These are phyloP conservation scores for Aphyosemion australe DNA, from an alignment of 2,113 vertebrate genomes.

Conservation along the genomic window DNA sequence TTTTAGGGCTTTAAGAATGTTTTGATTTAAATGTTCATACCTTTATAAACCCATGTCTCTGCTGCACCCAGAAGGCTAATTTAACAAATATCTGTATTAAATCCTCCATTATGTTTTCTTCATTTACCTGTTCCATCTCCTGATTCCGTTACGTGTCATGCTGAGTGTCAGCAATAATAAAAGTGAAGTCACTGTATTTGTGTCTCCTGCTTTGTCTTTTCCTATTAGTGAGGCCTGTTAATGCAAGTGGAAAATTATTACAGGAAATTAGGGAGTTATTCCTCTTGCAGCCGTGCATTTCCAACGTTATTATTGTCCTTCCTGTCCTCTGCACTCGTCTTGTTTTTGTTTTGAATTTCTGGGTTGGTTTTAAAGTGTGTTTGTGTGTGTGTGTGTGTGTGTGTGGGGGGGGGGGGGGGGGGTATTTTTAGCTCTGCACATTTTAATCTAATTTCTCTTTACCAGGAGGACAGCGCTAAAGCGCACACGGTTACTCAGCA, in stretches of 20 bases:
- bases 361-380: constrained; percentile 38
- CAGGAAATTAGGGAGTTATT: constrained; percentile 10
- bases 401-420: background rate
- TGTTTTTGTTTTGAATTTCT: constrained; percentile 44
- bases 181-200: background rate
- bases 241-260: constrained; percentile 5
- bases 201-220: background rate
- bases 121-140: no score
- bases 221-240: no score
- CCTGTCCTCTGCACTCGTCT: constrained; percentile 8
- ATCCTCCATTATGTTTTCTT: no score
- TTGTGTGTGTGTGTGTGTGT: no score
- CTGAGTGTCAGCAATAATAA: no score
- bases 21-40: no score
- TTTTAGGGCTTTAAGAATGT: no score
- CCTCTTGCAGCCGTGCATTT: background rate
- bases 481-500: constrained; percentile 1
- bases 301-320: constrained; percentile 4
- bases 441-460: constrained; percentile 54
- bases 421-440: constrained; percentile 44
- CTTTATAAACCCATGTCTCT: no score
- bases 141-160: no score
- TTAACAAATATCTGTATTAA: background rate
- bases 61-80: background rate
- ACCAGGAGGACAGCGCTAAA: constrained; percentile 10